Percentiles rank a stretch among this genome's conserved stretches.
phyloP scores from a whole-genome alignment of 2,113 vertebrate genomes.

The Hyla sarda region DNA sequence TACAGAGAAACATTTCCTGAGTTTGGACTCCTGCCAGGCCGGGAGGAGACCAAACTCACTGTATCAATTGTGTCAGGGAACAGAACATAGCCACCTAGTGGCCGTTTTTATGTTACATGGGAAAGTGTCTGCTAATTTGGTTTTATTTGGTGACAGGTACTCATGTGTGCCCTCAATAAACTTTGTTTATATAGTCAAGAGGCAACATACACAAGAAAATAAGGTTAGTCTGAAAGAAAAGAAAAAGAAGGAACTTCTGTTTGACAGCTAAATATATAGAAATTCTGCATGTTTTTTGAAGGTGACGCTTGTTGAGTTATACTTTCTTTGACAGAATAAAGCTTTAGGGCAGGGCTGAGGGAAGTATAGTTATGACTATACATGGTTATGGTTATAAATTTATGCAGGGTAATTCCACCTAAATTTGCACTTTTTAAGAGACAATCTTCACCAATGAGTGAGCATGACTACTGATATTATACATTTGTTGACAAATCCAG shows the following conservation, averaged over 20 bases:
- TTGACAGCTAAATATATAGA: background rate
- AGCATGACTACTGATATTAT: background rate
- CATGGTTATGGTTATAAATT: background rate
- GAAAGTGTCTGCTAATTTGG: too few relatives aligned
- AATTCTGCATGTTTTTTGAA: background rate
- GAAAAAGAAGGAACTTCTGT: background rate
- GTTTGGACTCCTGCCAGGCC: too few relatives aligned
- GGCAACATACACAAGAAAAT: background rate
- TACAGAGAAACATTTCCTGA: too few relatives aligned
- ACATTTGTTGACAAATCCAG: background rate
- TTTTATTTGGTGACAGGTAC: too few relatives aligned
- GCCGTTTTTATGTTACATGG: too few relatives aligned
- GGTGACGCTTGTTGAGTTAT: background rate
- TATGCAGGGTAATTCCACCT: background rate
- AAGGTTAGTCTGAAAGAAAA: background rate
- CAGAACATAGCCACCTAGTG: too few relatives aligned
- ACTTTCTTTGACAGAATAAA: background rate
- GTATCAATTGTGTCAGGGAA: too few relatives aligned
- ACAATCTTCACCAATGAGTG: background rate
- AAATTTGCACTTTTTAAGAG: background rate
- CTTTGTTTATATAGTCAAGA: background rate
- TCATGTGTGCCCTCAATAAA: background rate
- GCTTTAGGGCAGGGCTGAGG: background rate
- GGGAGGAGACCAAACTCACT: too few relatives aligned
- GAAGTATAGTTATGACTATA: background rate